These are phyloP conservation scores for Brachionus calyciflorus DNA, from an alignment of 1,140 invertebrate species.

Conservation along the genomic window DNA sequence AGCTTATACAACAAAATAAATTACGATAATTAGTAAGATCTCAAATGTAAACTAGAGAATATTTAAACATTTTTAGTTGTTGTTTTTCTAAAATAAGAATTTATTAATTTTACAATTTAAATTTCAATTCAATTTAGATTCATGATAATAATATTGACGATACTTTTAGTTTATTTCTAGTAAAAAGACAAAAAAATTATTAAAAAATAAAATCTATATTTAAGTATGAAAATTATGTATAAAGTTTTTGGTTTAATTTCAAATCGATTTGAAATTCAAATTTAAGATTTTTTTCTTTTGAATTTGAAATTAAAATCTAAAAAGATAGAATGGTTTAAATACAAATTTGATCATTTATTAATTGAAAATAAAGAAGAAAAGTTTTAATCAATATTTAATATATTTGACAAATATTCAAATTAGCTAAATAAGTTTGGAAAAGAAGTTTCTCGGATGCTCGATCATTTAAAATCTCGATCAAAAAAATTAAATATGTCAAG, in stretches of 20 bases:
- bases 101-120: neutral
- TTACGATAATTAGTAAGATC: neutral
- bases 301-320: too few relatives aligned
- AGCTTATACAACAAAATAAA: neutral
- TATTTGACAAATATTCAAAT: too few relatives aligned
- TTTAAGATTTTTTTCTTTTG: neutral
- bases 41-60: too few relatives aligned
- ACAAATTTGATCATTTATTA: too few relatives aligned
- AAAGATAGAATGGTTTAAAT: too few relatives aligned
- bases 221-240: conserved; percentile 19
- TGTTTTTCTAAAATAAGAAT: neutral
- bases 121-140: conserved; percentile 16
- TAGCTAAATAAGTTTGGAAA: too few relatives aligned
- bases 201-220: neutral
- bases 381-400: too few relatives aligned
- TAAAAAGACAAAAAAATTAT: neutral
- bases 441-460: too few relatives aligned
- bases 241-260: conserved; percentile 1
- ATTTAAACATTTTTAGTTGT: too few relatives aligned
- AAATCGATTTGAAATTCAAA: conserved; percentile 37
- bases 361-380: too few relatives aligned
- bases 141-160: neutral
- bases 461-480: too few relatives aligned
- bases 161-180: neutral
- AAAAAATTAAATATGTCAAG: too few relatives aligned